A percentile compares a stretch with the other conserved stretches of the same genome.
Evolutionary conservation across 2,797 vertebrate genomes (phyloP).

Genomic region (Acrocephalus scirpaceus): DNA sequence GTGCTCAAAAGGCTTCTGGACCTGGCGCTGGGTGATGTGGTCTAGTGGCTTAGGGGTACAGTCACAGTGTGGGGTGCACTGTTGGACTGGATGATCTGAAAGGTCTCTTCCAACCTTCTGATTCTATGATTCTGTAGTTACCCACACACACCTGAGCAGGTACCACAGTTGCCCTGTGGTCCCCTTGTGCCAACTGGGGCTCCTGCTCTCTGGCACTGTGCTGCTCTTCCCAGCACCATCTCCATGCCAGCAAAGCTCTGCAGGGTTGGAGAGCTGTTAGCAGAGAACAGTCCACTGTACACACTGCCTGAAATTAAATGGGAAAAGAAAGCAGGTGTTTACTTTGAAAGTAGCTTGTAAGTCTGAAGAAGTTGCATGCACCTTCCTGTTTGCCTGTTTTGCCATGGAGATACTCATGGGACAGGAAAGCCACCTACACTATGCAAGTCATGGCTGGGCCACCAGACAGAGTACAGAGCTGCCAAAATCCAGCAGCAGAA

Average conservation of each 20-base stretch:
- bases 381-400: not conserved
- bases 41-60: not conserved
- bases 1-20: fast-evolving
- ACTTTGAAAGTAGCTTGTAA: not conserved
- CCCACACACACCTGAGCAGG: fast-evolving
- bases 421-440: fast-evolving
- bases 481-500: not conserved
- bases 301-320: not conserved
- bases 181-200: fast-evolving
- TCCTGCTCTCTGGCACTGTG: not conserved
- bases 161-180: not conserved
- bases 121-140: not conserved
- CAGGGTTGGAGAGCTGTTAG: not conserved
- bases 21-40: not conserved
- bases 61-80: not conserved
- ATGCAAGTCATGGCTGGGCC: fast-evolving
- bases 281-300: not conserved
- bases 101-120: not conserved
- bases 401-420: fast-evolving
- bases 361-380: not conserved
- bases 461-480: not conserved
- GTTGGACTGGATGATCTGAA: not conserved
- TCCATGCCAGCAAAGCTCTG: not conserved
- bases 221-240: fast-evolving
- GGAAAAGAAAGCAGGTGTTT: not conserved